Evolutionary conservation across 1,140 invertebrate species (phyloP).

Genomic region (Drosophila bifasciata): DNA sequence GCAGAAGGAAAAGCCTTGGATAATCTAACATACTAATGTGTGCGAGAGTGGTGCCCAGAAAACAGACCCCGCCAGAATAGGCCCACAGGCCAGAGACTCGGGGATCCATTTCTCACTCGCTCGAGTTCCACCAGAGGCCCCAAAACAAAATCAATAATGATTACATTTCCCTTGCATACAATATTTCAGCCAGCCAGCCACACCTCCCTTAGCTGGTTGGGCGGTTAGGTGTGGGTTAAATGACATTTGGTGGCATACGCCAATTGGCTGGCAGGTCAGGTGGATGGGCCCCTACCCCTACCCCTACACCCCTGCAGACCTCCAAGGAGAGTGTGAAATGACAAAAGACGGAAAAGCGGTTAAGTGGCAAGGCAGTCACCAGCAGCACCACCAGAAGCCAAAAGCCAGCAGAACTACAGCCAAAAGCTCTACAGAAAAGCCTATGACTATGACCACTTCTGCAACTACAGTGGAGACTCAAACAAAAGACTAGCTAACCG

Average conservation of each 20-base stretch:
- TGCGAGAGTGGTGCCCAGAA: constrained; percentile 28
- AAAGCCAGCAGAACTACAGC: constrained; percentile 25
- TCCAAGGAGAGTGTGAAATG: constrained; percentile 61
- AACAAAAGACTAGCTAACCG: too few relatives aligned
- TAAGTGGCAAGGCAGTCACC: constrained; percentile 64
- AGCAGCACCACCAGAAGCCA: constrained; percentile 49
- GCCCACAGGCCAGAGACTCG: constrained; percentile 7
- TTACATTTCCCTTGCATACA: constrained; percentile 77
- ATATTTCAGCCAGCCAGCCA: constrained; percentile 63
- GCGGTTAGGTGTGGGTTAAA: constrained; percentile 45
- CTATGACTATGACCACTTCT: constrained; percentile 56
- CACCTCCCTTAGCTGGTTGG: constrained; percentile 20
- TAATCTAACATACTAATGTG: constrained; percentile 79
- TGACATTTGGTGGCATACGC: constrained; percentile 68
- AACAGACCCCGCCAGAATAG: constrained; percentile 1
- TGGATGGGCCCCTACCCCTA: constrained; percentile 46
- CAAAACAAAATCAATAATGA: constrained; percentile 78
- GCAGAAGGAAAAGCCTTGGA: constrained; percentile 60
- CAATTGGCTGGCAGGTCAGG: constrained; percentile 70
- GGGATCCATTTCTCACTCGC: constrained; percentile 2
- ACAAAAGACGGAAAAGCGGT: constrained; percentile 78
- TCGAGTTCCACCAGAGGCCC: constrained; percentile 55
- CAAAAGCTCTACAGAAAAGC: constrained; percentile 34
- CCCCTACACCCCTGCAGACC: constrained; percentile 4
- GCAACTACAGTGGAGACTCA: constrained; percentile 2